Percentiles rank a stretch among this genome's conserved stretches.
These are phyloP conservation scores for rat (Rattus norvegicus) DNA, from an alignment of 2,113 vertebrate genomes.

Conservation along the genomic window DNA sequence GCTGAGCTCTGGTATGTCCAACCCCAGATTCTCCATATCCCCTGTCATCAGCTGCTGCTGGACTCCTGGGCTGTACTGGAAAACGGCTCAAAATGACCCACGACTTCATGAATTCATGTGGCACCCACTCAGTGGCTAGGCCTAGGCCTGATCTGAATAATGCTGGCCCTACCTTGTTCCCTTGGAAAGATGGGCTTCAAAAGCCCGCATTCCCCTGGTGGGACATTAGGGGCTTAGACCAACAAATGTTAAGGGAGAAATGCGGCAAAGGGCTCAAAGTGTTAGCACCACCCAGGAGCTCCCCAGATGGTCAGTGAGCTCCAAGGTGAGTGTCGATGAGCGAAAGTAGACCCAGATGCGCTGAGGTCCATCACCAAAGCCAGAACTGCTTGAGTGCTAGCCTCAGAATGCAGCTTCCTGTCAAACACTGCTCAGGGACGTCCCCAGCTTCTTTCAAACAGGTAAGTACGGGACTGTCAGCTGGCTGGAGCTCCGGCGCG, in stretches of 20 bases:
- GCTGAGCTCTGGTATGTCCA: not conserved
- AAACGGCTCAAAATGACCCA: not conserved
- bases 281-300: not conserved
- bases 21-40: not conserved
- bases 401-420: not conserved
- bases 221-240: not conserved
- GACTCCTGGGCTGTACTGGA: not conserved
- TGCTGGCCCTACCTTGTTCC: not conserved
- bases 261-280: not conserved
- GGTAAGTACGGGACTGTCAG: not conserved
- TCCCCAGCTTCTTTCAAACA: not conserved
- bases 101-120: not conserved
- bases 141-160: not conserved
- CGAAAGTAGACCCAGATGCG: not conserved
- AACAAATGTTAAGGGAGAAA: not conserved
- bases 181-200: not conserved
- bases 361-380: not conserved
- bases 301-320: not conserved
- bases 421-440: not conserved
- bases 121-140: not conserved
- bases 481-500: slow-evolving; percentile 25
- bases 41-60: not conserved
- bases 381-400: not conserved
- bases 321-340: not conserved
- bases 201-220: not conserved